These are phyloP conservation scores for Leuciscus waleckii DNA, from an alignment of 2,797 vertebrate genomes.

Conservation along the genomic window DNA sequence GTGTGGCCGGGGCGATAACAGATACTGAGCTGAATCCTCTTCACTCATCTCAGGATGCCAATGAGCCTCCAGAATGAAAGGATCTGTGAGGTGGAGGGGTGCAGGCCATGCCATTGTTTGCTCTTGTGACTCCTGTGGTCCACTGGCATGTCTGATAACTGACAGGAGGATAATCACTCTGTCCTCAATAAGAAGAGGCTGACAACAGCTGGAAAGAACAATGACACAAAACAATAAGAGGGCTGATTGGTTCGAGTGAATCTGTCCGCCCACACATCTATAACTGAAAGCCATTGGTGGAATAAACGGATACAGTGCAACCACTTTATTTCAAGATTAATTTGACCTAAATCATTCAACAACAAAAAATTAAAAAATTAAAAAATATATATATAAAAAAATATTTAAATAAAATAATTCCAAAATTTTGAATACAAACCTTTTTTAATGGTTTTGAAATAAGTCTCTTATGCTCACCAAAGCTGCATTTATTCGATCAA, in stretches of 20 bases:
- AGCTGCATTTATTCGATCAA: too few species aligned
- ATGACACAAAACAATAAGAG: constrained; percentile 1
- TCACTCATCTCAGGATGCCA: constrained; percentile 8
- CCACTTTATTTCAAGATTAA: neutral
- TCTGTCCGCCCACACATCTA: neutral
- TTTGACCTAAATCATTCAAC: neutral
- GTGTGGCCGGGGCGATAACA: constrained; percentile 64
- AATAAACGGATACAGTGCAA: neutral
- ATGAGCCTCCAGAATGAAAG: neutral
- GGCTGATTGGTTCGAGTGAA: neutral
- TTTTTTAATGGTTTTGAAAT: too few species aligned
- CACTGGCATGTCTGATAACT: constrained; percentile 29
- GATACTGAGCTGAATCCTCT: constrained; percentile 6
- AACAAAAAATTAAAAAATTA: too few species aligned
- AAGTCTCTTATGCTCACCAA: too few species aligned
- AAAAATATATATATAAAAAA: too few species aligned
- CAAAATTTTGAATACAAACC: too few species aligned
- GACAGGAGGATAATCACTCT: constrained; percentile 15
- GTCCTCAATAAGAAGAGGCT: neutral
- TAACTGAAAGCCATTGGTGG: neutral
- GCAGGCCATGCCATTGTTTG: constrained; percentile 11
- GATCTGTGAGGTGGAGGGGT: neutral
- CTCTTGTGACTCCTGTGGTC: neutral
- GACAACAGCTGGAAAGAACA: constrained; percentile 9
- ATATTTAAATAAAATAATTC: too few species aligned